Evolutionary conservation across 2,888 invertebrate species (phyloP).

Genomic region (Thera britannica): DNA sequence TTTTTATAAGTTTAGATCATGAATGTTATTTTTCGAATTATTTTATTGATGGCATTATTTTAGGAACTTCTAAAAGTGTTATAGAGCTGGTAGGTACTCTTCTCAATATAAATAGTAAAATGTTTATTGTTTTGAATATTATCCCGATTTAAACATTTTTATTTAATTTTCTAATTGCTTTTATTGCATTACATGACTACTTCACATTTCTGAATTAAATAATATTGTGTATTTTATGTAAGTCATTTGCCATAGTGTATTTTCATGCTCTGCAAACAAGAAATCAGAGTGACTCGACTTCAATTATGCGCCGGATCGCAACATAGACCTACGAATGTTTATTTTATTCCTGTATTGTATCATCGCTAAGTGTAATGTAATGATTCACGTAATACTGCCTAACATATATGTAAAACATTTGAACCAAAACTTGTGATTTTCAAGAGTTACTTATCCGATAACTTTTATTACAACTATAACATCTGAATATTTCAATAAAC

Average conservation of each 20-base stretch:
- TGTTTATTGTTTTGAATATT: not conserved
- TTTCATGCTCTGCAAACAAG: not conserved
- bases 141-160: not conserved
- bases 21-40: slow-evolving; percentile 30
- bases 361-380: not conserved
- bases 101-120: not conserved
- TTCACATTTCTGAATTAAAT: no score
- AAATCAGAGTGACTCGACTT: not conserved
- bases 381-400: not conserved
- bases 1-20: slow-evolving; percentile 17
- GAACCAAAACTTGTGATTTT: not conserved
- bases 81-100: not conserved
- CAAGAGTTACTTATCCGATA: not conserved
- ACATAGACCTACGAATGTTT: not conserved
- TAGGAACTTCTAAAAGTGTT: not conserved
- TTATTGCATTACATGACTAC: not conserved
- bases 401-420: no score
- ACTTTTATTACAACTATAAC: not conserved
- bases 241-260: not conserved
- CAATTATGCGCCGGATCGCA: not conserved
- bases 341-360: not conserved
- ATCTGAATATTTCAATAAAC: slow-evolving; percentile 5
- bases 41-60: slow-evolving; percentile 14
- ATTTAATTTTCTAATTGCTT: not conserved
- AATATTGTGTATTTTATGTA: no score